Evolutionary conservation across 2,113 vertebrate species (phyloP), one percentile per base, ranked within the genome.

Genomic region (Tenrec ecaudatus): DNA sequence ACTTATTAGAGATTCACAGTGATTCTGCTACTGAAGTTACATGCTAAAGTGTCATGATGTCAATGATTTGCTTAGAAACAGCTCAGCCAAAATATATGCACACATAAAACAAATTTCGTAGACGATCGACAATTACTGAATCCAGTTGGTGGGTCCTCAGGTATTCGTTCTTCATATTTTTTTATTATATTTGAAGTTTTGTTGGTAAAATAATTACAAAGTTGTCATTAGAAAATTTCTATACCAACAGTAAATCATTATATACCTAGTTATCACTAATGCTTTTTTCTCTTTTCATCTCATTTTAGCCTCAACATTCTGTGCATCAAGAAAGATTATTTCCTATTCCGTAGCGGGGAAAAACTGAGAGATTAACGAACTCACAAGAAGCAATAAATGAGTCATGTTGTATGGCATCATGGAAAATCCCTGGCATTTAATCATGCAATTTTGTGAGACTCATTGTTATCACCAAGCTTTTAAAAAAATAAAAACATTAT

Each of bases 251-350:
- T 62, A 85, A 11, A 82, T 53, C 12, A 53, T 53, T 53, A 53
- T 14, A 53, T 53, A 53, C 47, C 47, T 53, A 53, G 47, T 53
- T 10, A 53, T 53, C 47, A 53, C 12, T 53, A 53, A 53, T 53
- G 47, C 47, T 53, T 53, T 10, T 57, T 53, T 57, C 79, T 47
- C 3, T 88, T 83, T 92, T 80, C 64, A 87, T 33, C 82, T 92
- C 62, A 91, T 83, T 93, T 91, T 80, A 86, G 82, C 43, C n/a
- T 90, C 86, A 94, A 94, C 94, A 79, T 94, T 86, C 60, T 53
- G 47, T 53, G 47, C 12, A 53, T 10, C 23, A 88, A 91, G 29
- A 90, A 23, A 23, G 47, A 40, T 64, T 77, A 47, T 82, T 92
- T 38, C 36, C 40, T 94, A 83, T 86, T 89, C 93, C 76, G 69